phyloP scores from a whole-genome alignment of 2,888 invertebrate species.

The Ormyrus pomaceus region DNA sequence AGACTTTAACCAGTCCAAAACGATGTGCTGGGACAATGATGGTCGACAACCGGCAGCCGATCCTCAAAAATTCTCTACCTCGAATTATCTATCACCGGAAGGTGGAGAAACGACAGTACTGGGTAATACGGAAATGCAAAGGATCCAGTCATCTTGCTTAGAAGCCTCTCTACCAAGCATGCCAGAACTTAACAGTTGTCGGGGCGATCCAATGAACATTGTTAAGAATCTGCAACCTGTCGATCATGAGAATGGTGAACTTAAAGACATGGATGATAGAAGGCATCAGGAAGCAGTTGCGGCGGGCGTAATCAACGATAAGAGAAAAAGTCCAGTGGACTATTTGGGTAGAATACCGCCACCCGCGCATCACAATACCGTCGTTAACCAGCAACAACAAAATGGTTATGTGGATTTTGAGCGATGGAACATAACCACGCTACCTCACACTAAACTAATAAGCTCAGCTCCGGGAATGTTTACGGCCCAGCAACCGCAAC shows the following conservation, averaged over 20 bases:
- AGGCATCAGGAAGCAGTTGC: conserved; percentile 68
- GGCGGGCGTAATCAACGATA: conserved; percentile 54
- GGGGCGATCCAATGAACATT: conserved; percentile 86
- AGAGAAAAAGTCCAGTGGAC: conserved; percentile 80
- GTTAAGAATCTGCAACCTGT: conserved; percentile 84
- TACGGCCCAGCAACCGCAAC: conserved; percentile 51
- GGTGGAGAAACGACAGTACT: conserved; percentile 34
- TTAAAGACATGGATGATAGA: conserved; percentile 61
- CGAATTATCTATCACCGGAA: conserved; percentile 48
- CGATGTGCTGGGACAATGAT: conserved; percentile 72
- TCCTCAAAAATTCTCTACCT: conserved; percentile 66
- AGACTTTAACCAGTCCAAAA: conserved; percentile 66
- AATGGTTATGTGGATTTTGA: conserved; percentile 88
- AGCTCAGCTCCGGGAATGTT: conserved; percentile 57
- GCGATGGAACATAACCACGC: conserved; percentile 84
- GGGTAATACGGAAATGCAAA: conserved; percentile 64
- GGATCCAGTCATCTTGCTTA: conserved; percentile 79
- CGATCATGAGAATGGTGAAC: conserved; percentile 49
- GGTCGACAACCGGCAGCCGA: conserved; percentile 62
- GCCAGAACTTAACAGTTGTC: conserved; percentile 85
- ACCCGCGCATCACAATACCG: conserved; percentile 83
- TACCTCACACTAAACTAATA: conserved; percentile 72
- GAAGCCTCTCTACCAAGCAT: conserved; percentile 81
- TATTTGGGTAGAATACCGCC: conserved; percentile 81
- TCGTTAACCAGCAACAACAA: conserved; percentile 78